Percentiles rank a stretch among this genome's conserved stretches.
phyloP scores from a whole-genome alignment of 2,888 invertebrate species.

The Melipona beecheii region DNA sequence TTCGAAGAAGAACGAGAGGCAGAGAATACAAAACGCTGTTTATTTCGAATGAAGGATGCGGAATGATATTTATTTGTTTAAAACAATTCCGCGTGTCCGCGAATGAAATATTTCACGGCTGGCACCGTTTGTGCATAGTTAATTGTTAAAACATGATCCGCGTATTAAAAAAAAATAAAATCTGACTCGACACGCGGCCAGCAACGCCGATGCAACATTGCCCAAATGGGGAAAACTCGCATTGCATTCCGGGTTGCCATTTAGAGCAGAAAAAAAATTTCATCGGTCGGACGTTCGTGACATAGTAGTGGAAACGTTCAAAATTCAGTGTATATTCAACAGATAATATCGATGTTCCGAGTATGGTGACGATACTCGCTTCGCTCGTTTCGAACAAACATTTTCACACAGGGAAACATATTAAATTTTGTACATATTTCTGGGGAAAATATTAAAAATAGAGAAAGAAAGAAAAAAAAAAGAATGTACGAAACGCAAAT shows the following conservation, averaged over 20 bases:
- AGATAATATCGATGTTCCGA: constrained; percentile 9
- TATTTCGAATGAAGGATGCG: no score
- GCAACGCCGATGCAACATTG: not conserved
- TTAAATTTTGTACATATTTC: not conserved
- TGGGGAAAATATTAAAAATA: not conserved
- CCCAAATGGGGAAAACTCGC: not conserved
- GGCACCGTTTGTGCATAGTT: no score
- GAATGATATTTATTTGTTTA: not conserved
- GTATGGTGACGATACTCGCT: not conserved
- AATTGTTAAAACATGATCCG: not conserved
- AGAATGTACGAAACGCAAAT: not conserved
- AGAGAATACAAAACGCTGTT: no score
- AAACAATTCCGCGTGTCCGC: not conserved
- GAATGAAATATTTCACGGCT: not conserved
- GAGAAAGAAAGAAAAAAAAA: not conserved
- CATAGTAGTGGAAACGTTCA: not conserved
- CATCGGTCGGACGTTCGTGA: not conserved
- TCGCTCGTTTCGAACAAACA: not conserved
- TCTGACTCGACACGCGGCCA: not conserved
- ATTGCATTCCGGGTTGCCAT: not conserved
- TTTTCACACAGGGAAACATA: not conserved
- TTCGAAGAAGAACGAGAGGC: no score
- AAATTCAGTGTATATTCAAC: constrained; percentile 7
- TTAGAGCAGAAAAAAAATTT: not conserved
- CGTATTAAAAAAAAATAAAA: not conserved